Percentiles rank a stretch among this genome's conserved stretches.
Conservation (phyloP, 2,888 invertebrate genomes). For the Leptinotarsa tumamoca region DNA sequence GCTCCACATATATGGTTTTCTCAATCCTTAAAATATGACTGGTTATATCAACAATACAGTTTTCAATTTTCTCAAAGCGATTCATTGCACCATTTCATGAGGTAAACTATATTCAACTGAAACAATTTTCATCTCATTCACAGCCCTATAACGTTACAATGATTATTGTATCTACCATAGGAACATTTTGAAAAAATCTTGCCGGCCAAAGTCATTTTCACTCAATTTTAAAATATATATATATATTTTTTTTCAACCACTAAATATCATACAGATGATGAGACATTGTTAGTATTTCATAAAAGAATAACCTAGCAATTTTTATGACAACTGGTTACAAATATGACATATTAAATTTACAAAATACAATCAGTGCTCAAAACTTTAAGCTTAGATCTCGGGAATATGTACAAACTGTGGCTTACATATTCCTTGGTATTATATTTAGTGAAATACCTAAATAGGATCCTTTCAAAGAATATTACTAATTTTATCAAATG, state of each 20-base stretch:
- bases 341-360: constrained; percentile 41
- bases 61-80: too few species aligned
- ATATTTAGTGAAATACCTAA: background rate
- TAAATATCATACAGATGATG: constrained; percentile 12
- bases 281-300: constrained; percentile 16
- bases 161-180: background rate
- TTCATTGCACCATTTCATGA: background rate
- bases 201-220: background rate
- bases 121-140: background rate
- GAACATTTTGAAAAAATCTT: background rate
- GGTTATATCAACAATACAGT: too few species aligned
- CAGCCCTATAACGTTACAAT: constrained; percentile 1
- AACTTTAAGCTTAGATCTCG: constrained; percentile 31
- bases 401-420: background rate
- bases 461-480: background rate
- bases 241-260: constrained; percentile 3
- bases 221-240: constrained; percentile 12
- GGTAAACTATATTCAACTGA: too few species aligned
- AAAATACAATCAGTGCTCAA: constrained; percentile 53
- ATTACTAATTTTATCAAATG: background rate
- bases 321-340: constrained; percentile 19
- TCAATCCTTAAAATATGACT: too few species aligned
- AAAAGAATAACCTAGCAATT: constrained; percentile 11
- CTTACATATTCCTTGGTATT: background rate
- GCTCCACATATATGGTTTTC: too few species aligned